A percentile compares a stretch with the other conserved stretches of the same genome.
These are phyloP conservation scores for Chrysemys picta DNA, from an alignment of 2,113 vertebrate genomes.

Conservation along the genomic window DNA sequence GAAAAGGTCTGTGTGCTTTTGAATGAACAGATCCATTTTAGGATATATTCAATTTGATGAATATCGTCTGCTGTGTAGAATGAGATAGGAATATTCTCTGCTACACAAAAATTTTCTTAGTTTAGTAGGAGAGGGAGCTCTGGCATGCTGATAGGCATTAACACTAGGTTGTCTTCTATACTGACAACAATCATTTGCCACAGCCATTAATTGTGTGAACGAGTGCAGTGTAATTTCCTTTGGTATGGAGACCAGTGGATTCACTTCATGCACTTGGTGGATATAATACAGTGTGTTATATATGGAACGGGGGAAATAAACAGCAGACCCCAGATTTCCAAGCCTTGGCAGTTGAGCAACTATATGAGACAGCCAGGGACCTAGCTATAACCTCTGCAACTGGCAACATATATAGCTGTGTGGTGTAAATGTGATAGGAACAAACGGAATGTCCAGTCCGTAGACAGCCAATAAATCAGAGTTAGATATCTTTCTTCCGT, in stretches of 20 bases:
- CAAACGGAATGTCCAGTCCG: background rate
- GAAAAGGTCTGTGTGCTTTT: background rate
- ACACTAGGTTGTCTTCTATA: background rate
- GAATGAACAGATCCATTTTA: background rate
- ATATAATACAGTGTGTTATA: background rate
- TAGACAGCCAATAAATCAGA: background rate
- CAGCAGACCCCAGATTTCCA: background rate
- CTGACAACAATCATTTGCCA: background rate
- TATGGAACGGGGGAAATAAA: background rate
- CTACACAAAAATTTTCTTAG: background rate
- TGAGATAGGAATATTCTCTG: background rate
- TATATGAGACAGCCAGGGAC: background rate
- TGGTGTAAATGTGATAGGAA: background rate
- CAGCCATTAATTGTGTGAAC: background rate
- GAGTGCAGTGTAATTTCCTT: rapidly evolving
- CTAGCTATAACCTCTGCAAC: background rate
- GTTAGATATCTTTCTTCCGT: background rate
- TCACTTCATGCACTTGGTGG: background rate
- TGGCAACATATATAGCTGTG: background rate
- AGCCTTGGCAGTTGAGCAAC: rapidly evolving
- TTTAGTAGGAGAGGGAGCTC: background rate
- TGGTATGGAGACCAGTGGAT: background rate
- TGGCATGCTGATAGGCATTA: background rate
- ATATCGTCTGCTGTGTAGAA: background rate
- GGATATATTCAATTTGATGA: background rate